Evolutionary conservation across 1,140 invertebrate genomes (phyloP).

Genomic region (Platyscapa corneri): DNA sequence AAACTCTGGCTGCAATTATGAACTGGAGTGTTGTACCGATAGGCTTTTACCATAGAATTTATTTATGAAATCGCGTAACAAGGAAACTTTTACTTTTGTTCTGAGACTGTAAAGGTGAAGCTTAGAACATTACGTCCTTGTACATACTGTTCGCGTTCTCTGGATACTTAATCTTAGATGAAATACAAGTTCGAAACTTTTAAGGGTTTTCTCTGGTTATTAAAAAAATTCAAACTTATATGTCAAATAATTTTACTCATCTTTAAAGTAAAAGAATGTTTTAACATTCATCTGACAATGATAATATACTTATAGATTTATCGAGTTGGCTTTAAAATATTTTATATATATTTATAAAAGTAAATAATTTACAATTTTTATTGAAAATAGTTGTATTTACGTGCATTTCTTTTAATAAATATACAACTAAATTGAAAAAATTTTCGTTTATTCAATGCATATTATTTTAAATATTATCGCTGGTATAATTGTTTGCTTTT

Average conservation of each 20-base stretch:
- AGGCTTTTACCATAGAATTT: conserved; percentile 13
- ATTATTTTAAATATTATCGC: too few relatives aligned
- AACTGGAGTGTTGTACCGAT: neutral
- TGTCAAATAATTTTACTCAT: neutral
- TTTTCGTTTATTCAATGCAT: too few relatives aligned
- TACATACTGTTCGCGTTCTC: conserved; percentile 28
- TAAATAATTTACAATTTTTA: too few relatives aligned
- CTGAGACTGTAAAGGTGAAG: neutral
- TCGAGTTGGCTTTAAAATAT: too few relatives aligned
- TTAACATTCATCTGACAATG: too few relatives aligned
- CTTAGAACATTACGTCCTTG: neutral
- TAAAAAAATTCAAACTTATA: conserved; percentile 1
- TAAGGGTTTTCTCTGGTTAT: neutral
- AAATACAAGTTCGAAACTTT: conserved; percentile 16
- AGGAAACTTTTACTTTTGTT: conserved; percentile 33
- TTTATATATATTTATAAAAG: too few relatives aligned
- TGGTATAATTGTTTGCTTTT: too few relatives aligned
- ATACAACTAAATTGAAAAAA: too few relatives aligned
- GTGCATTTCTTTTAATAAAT: too few relatives aligned
- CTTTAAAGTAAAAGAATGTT: too few relatives aligned
- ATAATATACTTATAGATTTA: too few relatives aligned
- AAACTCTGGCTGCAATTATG: neutral
- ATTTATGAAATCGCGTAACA: conserved; percentile 45
- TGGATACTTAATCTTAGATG: conserved; percentile 19
- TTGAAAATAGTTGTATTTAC: too few relatives aligned